These are phyloP conservation scores for Pseudanteris insignis DNA, from an alignment of 2,888 invertebrate species.

Conservation along the genomic window DNA sequence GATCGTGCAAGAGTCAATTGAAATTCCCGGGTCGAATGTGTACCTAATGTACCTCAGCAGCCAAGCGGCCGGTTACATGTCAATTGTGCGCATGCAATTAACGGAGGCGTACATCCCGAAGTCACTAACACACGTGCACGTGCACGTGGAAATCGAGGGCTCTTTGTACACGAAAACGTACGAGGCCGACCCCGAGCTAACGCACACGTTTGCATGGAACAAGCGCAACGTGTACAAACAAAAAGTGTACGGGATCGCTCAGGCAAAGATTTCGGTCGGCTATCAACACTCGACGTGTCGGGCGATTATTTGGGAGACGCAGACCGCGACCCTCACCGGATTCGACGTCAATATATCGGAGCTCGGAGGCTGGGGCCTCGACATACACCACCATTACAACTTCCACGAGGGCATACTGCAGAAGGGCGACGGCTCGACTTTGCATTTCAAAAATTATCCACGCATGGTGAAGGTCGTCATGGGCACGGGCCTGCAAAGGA, in stretches of 20 bases:
- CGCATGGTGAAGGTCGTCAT: constrained; percentile 90
- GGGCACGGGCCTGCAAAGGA: constrained; percentile 89
- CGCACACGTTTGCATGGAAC: constrained; percentile 98
- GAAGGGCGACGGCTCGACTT: too few relatives aligned
- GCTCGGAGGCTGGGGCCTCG: constrained; percentile 97
- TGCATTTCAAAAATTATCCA: constrained; percentile 79
- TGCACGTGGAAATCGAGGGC: constrained; percentile 94
- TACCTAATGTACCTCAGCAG: constrained; percentile 97
- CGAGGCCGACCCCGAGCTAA: constrained; percentile 95
- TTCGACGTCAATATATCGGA: constrained; percentile 97
- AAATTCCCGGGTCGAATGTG: constrained; percentile 93
- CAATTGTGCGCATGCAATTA: constrained; percentile 89
- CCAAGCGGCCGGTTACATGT: constrained; percentile 90
- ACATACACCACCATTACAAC: constrained; percentile 97
- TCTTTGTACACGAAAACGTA: constrained; percentile 91
- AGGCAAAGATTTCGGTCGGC: constrained; percentile 93
- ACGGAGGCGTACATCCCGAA: constrained; percentile 86
- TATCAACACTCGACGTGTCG: constrained; percentile 95
- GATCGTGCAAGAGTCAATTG: constrained; percentile 93
- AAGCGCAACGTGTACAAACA: constrained; percentile 94
- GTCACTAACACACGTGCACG: constrained; percentile 85
- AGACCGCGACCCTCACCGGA: constrained; percentile 93
- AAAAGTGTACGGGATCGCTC: constrained; percentile 95
- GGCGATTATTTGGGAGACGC: constrained; percentile 94
- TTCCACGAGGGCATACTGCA: constrained; percentile 93